A percentile compares a stretch with the other conserved stretches of the same genome.
These are phyloP conservation scores for Anser cygnoides DNA, from an alignment of 2,113 vertebrate species.

Conservation along the genomic window DNA sequence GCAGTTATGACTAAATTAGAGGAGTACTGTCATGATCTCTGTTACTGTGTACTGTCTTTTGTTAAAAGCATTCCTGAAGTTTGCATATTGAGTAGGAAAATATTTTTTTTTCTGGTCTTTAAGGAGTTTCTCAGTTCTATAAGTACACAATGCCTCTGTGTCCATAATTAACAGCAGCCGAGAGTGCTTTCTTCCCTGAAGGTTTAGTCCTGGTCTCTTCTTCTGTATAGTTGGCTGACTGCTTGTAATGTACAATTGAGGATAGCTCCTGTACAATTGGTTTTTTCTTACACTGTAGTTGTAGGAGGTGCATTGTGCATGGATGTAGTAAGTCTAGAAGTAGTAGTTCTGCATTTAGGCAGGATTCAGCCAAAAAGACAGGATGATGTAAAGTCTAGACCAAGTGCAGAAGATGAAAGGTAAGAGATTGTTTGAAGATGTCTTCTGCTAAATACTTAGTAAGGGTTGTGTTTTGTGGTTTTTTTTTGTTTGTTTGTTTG, in stretches of 20 bases:
- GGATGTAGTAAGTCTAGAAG: slow-evolving; percentile 23
- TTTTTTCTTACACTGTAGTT: background rate
- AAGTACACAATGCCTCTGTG: background rate
- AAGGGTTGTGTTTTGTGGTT: background rate
- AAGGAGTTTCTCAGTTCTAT: background rate
- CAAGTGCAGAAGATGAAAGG: background rate
- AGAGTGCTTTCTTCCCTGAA: background rate
- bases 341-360: background rate
- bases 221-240: background rate
- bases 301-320: background rate
- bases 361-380: slow-evolving; percentile 26
- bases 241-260: accelerated
- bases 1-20: background rate
- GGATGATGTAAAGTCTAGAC: background rate
- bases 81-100: background rate
- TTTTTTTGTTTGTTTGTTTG: background rate
- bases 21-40: background rate
- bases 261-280: background rate
- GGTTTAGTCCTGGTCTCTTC: background rate
- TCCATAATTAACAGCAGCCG: background rate
- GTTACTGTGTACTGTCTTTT: background rate
- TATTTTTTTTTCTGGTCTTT: background rate
- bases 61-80: background rate
- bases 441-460: background rate
- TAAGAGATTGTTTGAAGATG: background rate